Base-by-base conservation (phyloP, 1,140 invertebrate genomes). In the Panulirus ornatus region DNA sequence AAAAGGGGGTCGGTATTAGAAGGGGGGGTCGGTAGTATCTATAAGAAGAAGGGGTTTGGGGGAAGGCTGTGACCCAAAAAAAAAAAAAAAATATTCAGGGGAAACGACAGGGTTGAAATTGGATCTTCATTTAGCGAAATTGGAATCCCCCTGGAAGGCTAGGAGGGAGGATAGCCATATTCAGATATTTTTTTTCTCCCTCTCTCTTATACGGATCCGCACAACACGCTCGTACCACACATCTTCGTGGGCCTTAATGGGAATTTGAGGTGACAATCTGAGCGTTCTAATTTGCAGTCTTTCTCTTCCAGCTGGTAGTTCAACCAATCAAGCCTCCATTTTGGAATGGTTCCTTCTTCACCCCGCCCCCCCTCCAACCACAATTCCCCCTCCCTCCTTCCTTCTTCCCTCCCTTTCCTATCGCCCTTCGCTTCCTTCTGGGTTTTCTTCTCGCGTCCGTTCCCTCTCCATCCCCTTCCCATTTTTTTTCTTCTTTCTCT, bases 211-310 rank as follows among this genome's bases (percentile, higher is more conserved):
- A n/a, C 14, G 19, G 22, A 58, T 11, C 30, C 36, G 5, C 36
- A 40, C 6, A 22, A 36, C 71, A 16, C 40, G 3, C 14, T 30
- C 75, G 1, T 14, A 14, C 27, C 36, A 6, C 11, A 16, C 75
- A 0, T 30, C 75, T 78, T 30, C 36, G 11, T 36, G 16, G 51
- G 22, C 81, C 36, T 83, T 51, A 70, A 84, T 70, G 71, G 30
- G 63, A 63, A 76, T 78, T 63, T 30, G 42, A 66, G 84, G 75
- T 87, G 75, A 75, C 71, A 63, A 19, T 87, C 75, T 51, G n/a
- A 87, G 36, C 16, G 84, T 40, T 87, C 51, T 76, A 87, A 87
- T 87, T 87, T 87, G 73, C 84, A 87, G 84, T 87, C 54, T 79
- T 78, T 87, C 84, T 78, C 47, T 38, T 47, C 14, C 40, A 75